Evolutionary conservation across 2,888 invertebrate genomes (phyloP).

Genomic region (Xestia ashworthii): DNA sequence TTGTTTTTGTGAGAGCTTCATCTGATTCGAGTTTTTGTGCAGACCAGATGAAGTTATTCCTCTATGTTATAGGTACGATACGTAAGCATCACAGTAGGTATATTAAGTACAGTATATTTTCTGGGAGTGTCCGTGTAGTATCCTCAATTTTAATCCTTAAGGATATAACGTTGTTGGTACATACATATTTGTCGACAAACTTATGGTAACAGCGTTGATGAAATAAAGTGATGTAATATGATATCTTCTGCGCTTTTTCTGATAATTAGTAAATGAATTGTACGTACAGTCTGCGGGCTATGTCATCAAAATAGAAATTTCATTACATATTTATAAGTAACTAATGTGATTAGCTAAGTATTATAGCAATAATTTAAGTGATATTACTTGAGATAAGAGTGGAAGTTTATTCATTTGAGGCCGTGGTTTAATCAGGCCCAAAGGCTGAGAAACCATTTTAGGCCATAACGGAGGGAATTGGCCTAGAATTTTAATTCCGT

Average conservation of each 20-base stretch:
- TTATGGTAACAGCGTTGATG: not conserved
- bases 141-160: not conserved
- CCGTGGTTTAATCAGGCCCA: slow-evolving; percentile 6
- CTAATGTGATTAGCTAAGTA: slow-evolving; percentile 57
- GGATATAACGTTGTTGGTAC: not conserved
- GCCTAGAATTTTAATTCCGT: slow-evolving; percentile 49
- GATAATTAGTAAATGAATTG: not conserved
- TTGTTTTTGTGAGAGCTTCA: not conserved
- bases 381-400: slow-evolving; percentile 32
- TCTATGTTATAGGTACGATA: not conserved
- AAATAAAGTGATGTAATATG: not conserved
- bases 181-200: not conserved
- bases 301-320: not conserved
- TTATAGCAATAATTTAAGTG: slow-evolving; percentile 39
- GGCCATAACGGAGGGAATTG: slow-evolving; percentile 27
- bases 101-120: not conserved
- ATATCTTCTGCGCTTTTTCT: not conserved
- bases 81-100: too few species aligned
- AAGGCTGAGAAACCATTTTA: slow-evolving; percentile 10
- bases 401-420: slow-evolving; percentile 20
- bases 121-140: not conserved
- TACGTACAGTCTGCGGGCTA: slow-evolving; percentile 5
- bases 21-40: not conserved
- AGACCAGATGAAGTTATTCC: not conserved
- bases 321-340: slow-evolving; percentile 39